phyloP scores from a whole-genome alignment of 2,888 invertebrate species.

The Luperina nickerlii region DNA sequence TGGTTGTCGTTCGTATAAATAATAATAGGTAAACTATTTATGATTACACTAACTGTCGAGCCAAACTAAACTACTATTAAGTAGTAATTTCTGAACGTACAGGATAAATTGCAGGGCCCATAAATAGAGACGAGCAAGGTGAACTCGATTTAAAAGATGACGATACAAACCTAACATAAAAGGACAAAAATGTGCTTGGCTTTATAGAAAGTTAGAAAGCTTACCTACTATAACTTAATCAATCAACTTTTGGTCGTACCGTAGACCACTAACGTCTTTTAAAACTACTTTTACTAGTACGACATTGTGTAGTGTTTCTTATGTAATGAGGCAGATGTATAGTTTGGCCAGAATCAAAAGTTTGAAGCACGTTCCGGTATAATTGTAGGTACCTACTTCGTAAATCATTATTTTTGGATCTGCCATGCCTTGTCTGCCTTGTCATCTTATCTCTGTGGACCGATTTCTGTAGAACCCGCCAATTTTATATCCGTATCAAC shows the following conservation, averaged over 20 bases:
- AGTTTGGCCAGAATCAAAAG: not conserved
- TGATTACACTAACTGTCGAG: conserved; percentile 14
- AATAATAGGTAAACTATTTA: conserved; percentile 12
- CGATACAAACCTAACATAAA: not conserved
- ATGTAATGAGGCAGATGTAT: too few relatives aligned
- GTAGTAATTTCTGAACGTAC: not conserved
- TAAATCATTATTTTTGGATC: not conserved
- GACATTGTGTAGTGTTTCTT: not conserved
- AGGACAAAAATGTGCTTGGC: not conserved
- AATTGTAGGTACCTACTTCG: not conserved
- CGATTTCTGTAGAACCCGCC: not conserved
- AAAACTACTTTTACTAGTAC: conserved; percentile 10
- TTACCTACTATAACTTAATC: not conserved
- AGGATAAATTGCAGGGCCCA: not conserved
- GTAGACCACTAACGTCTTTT: not conserved
- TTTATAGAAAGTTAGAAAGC: conserved; percentile 40
- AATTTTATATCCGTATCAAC: conserved; percentile 1
- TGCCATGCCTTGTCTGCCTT: not conserved
- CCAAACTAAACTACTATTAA: not conserved
- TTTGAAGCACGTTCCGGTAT: not conserved
- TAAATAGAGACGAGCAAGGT: conserved; percentile 6
- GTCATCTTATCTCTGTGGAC: not conserved
- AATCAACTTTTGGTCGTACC: conserved; percentile 4
- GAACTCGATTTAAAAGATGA: not conserved
- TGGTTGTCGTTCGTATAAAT: not conserved